Evolutionary conservation across 2,797 vertebrate genomes (phyloP).

Genomic region (Epinephelus coioides): DNA sequence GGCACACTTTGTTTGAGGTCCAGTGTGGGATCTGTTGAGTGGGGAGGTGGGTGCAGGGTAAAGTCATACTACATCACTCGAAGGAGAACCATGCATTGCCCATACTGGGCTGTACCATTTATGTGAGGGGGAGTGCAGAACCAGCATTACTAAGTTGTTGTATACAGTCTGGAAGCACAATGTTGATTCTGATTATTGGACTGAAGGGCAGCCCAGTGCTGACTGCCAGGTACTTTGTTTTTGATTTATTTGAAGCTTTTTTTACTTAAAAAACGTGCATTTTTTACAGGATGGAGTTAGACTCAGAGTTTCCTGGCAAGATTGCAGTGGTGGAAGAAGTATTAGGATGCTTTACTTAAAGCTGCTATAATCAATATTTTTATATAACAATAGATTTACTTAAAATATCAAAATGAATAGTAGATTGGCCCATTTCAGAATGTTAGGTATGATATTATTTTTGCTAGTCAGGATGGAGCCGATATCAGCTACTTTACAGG

Average conservation of each 20-base stretch:
- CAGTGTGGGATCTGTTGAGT: constrained; percentile 90
- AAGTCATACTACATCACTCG: constrained; percentile 88
- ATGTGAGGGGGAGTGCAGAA: constrained; percentile 88
- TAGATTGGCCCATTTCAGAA: too few species aligned
- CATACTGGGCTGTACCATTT: constrained; percentile 89
- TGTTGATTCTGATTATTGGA: constrained; percentile 84
- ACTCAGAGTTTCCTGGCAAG: too few species aligned
- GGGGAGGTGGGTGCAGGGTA: constrained; percentile 87
- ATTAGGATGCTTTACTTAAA: too few species aligned
- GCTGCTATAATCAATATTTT: too few species aligned
- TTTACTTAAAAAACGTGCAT: too few species aligned
- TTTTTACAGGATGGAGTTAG: too few species aligned
- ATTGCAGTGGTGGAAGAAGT: too few species aligned
- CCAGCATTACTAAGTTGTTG: constrained; percentile 87
- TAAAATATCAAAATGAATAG: too few species aligned
- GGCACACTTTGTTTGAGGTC: constrained; percentile 87
- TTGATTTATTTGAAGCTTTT: too few species aligned
- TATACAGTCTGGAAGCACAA: constrained; percentile 10
- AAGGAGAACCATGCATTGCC: constrained; percentile 88
- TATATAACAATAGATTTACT: too few species aligned
- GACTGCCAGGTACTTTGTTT: neutral
- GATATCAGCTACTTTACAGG: neutral
- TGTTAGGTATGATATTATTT: too few species aligned
- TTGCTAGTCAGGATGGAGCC: too few species aligned
- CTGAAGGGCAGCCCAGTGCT: constrained; percentile 88